Conservation (phyloP, 1,140 invertebrate species). For the Ceratina japonica region DNA sequence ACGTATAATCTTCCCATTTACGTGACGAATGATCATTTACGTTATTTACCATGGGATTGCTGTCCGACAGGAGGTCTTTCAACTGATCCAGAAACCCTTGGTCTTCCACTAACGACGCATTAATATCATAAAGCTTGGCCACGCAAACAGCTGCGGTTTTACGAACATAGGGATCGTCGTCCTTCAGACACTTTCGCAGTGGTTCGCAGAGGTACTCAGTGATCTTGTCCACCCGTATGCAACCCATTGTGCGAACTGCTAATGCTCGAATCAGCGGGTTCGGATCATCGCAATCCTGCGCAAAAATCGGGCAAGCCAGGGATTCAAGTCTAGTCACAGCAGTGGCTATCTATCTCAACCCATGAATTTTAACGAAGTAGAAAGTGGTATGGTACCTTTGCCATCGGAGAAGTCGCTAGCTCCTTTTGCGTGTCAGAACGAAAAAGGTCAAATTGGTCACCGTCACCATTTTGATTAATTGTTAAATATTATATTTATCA, state of each 20-base stretch:
- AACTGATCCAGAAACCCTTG: conserved; percentile 99
- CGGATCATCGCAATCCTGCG: conserved; percentile 99
- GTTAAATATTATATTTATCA: conserved; percentile 74
- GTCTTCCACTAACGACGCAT: conserved; percentile 97
- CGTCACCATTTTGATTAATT: conserved; percentile 79
- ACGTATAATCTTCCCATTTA: not conserved
- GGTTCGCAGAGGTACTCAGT: conserved; percentile 99
- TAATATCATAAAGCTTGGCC: conserved; percentile 99
- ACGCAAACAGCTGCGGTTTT: conserved; percentile 99
- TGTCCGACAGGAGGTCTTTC: conserved; percentile 98
- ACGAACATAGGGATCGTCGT: conserved; percentile 99
- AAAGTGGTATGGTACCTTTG: conserved; percentile 79
- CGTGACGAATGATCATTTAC: not conserved
- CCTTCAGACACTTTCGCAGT: conserved; percentile 97
- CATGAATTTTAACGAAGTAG: conserved; percentile 77
- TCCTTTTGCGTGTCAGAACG: conserved; percentile 81
- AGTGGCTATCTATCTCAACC: conserved; percentile 78
- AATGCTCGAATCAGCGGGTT: conserved; percentile 99
- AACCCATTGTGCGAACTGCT: conserved; percentile 99
- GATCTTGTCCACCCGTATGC: conserved; percentile 99
- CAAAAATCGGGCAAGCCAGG: conserved; percentile 80
- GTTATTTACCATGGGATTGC: conserved; percentile 97
- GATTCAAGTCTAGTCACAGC: conserved; percentile 80
- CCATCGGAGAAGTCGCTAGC: conserved; percentile 80
- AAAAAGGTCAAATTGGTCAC: conserved; percentile 81